Percentiles rank a stretch among this genome's conserved stretches.
Evolutionary conservation across 2,113 vertebrate genomes (phyloP).

Genomic region (Apaloderma vittatum): DNA sequence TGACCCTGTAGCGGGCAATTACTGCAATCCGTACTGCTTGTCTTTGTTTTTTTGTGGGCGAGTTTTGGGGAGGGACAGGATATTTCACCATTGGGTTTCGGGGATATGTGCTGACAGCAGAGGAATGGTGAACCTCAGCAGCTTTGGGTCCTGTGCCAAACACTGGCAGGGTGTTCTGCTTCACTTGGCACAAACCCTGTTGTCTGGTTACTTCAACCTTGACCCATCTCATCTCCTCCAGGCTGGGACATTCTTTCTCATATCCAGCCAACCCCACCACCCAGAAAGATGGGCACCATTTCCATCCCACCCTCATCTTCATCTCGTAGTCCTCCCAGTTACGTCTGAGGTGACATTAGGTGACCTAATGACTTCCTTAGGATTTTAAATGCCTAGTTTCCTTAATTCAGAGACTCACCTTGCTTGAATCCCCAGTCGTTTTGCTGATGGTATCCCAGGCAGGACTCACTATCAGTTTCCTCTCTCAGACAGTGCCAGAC

Average conservation of each 20-base stretch:
- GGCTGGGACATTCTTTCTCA: accelerated
- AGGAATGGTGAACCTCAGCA: not conserved
- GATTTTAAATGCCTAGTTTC: not conserved
- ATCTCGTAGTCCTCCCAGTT: not conserved
- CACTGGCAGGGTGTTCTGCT: not conserved
- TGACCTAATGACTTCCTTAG: not conserved
- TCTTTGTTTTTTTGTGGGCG: not conserved
- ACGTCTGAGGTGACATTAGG: not conserved
- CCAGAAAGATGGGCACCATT: not conserved
- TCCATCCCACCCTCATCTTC: not conserved
- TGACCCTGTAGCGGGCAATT: not conserved
- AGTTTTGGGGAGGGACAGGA: not conserved
- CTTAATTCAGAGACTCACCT: not conserved
- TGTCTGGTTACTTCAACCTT: not conserved
- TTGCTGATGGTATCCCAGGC: not conserved
- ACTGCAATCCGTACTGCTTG: not conserved
- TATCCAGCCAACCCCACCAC: not conserved
- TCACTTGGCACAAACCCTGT: not conserved
- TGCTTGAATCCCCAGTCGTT: accelerated
- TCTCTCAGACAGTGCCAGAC: not conserved
- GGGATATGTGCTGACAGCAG: not conserved
- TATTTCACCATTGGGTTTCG: not conserved
- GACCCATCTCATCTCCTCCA: accelerated
- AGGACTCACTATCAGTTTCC: not conserved
- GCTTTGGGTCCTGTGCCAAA: not conserved